Base-by-base conservation (phyloP, 53 echinoderm and acorn worm species). In the Echinometra lucunter region DNA sequence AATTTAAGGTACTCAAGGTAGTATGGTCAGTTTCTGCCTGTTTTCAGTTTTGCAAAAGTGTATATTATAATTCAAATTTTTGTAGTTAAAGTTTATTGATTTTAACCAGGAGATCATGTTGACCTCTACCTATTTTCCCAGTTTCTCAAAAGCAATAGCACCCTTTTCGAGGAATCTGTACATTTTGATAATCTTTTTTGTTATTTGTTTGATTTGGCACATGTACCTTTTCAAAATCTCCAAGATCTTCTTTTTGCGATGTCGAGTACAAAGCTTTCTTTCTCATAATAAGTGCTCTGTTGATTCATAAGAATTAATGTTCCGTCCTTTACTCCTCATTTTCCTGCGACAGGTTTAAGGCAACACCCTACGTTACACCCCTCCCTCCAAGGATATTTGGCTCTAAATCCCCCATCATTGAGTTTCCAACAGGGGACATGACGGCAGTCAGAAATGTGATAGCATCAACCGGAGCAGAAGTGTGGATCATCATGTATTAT, bases 401-500 rank as follows among this genome's bases (percentile, higher is more conserved):
- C 30, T 69, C 49, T 45, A 94, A 95, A 37, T 98, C 98, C 2
- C 95, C 96, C 3, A 96, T 99, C 55, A 78, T 80, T 56, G 98
- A 98, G 40, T 98, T 96, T 88, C 42, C 94, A 30, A 82, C 95
- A 47, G 98, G 99, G 30, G 96, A 97, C 89, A 91, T 99, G 94
- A 58, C 90, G 15, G 95, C 66, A 21, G 98, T 96, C 23, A 60
- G 88, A 58, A 93, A 92, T 30, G 88, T 91, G 49, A 93, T 99
- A 44, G 95, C 90, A 56, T 60, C 83, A 27, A 91, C 95, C 35
- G 96, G 85, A 38, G 94, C 96, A 17, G 99, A 99, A 37, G 95
- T 96, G 28, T 98, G 95, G 81, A 89, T 99, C 90, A 96, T 97
- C 47, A 98, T 99, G 99, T 99, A 98, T 95, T 99, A 99, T 80